Percentiles rank a stretch among this genome's conserved stretches.
phyloP scores from a whole-genome alignment of 2,113 vertebrate genomes.

The Phrynosoma platyrhinos region DNA sequence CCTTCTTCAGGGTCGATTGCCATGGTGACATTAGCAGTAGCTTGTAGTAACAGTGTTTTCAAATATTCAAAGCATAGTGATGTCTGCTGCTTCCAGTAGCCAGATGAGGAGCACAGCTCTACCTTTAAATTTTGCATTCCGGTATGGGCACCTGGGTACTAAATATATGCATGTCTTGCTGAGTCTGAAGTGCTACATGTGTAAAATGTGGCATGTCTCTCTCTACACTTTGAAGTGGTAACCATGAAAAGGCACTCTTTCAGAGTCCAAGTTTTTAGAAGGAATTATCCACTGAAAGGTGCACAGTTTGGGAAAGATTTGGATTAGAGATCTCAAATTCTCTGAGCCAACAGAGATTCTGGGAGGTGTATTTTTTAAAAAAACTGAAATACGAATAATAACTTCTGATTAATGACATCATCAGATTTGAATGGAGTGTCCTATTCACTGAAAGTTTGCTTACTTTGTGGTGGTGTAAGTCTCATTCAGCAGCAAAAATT shows the following conservation, averaged over 20 bases:
- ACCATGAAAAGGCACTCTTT: background rate
- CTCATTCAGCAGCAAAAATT: too few relatives aligned
- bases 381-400: too few relatives aligned
- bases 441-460: background rate
- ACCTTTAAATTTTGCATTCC: background rate
- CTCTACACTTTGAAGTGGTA: background rate
- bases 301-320: background rate
- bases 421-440: too few relatives aligned
- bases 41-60: background rate
- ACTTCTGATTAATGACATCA: too few relatives aligned
- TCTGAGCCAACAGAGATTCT: background rate
- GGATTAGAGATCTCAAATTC: background rate
- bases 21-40: slow-evolving; percentile 14
- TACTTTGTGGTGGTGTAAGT: background rate
- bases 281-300: background rate
- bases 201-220: background rate
- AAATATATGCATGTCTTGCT: background rate
- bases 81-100: background rate
- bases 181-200: background rate
- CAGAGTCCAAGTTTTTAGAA: background rate
- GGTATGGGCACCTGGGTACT: background rate
- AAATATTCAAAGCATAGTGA: background rate
- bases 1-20: slow-evolving; percentile 1
- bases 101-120: background rate
- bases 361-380: too few relatives aligned